These are phyloP conservation scores for Limnephilus marmoratus DNA, from an alignment of 2,888 invertebrate genomes.

Conservation along the genomic window DNA sequence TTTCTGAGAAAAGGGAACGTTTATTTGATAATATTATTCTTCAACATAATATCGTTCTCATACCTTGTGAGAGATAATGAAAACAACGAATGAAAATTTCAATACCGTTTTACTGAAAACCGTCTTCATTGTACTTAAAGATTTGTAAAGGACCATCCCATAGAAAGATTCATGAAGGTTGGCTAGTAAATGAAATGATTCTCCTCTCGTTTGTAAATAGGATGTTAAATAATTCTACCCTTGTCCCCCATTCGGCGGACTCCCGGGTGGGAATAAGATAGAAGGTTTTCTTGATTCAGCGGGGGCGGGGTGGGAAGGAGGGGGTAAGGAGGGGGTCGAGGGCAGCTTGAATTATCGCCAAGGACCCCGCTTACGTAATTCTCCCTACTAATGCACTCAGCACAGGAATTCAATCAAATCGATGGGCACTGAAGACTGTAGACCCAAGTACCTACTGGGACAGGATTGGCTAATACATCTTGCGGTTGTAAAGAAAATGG, in stretches of 20 bases:
- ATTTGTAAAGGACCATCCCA: neutral
- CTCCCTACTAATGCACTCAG: slow-evolving; percentile 50
- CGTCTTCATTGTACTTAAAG: neutral
- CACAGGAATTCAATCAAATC: slow-evolving; percentile 47
- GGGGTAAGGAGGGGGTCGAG: slow-evolving; percentile 2
- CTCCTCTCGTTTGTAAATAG: slow-evolving; percentile 44
- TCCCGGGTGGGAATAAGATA: slow-evolving; percentile 38
- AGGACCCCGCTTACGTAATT: slow-evolving; percentile 52
- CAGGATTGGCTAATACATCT: slow-evolving; percentile 25
- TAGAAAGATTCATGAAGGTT: slow-evolving; percentile 31
- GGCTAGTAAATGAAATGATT: slow-evolving; percentile 45
- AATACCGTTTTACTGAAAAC: neutral
- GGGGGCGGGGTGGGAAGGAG: neutral
- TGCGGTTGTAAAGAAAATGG: slow-evolving; percentile 20
- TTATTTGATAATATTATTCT: neutral
- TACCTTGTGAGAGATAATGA: neutral
- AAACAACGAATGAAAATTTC: slow-evolving; percentile 2
- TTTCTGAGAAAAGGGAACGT: neutral
- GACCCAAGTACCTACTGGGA: neutral
- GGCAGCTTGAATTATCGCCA: slow-evolving; percentile 41
- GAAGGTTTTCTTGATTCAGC: slow-evolving; percentile 42
- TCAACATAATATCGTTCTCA: neutral
- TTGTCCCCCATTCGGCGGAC: slow-evolving; percentile 23
- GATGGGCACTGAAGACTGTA: slow-evolving; percentile 26
- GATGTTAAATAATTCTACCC: slow-evolving; percentile 45